A percentile compares a stretch with the other conserved stretches of the same genome.
phyloP scores from a whole-genome alignment of 2,888 invertebrate genomes.

The Synergus gifuensis region DNA sequence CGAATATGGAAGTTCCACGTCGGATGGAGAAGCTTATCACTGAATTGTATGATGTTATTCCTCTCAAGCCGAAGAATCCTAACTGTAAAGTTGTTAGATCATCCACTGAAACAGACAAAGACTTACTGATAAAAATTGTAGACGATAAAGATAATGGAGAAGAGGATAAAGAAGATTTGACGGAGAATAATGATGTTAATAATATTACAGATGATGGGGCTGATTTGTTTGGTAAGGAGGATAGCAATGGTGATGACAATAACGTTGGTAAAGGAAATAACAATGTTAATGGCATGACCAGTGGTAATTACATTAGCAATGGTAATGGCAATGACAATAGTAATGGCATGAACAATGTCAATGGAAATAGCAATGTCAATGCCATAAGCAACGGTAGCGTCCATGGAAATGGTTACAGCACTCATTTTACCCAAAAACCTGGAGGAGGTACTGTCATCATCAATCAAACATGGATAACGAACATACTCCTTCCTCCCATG shows the following conservation, averaged over 20 bases:
- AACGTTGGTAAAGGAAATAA: no score
- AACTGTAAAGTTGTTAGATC: not conserved
- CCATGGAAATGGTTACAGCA: not conserved
- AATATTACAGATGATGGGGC: no score
- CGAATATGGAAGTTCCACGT: not conserved
- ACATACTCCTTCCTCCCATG: not conserved
- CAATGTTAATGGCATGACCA: no score
- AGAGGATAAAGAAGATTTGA: not conserved
- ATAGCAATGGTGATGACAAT: no score
- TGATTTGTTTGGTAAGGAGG: no score
- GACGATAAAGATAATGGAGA: not conserved
- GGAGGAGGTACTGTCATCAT: not conserved
- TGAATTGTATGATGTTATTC: not conserved
- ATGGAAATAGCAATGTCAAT: no score
- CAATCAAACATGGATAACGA: not conserved
- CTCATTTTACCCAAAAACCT: not conserved
- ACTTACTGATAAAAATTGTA: no score
- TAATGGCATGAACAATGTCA: not conserved
- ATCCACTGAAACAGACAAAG: no score
- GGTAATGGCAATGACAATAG: no score
- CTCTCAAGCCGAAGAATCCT: not conserved
- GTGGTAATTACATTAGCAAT: no score
- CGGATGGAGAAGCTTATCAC: not conserved
- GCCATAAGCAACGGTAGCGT: no score
- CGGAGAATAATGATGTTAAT: no score